Base-by-base conservation (phyloP, 2,888 invertebrate genomes). In the Ommatoiulus sabulosus region DNA sequence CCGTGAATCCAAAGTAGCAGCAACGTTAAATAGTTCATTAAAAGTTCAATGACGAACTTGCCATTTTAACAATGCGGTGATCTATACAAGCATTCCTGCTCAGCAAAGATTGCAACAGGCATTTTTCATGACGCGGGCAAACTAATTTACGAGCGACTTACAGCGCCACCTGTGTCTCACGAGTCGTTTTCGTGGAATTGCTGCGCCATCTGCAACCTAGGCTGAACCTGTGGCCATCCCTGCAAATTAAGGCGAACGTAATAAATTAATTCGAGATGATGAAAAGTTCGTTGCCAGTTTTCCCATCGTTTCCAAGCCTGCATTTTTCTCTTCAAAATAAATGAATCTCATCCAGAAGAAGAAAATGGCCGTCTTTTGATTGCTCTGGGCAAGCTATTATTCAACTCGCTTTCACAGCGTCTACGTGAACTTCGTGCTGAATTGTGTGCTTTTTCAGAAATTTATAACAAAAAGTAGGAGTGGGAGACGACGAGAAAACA, bases 361-460 rank as follows among this genome's bases (percentile, higher is more conserved):
- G 12, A 80, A 80, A 43, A 80, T 80, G 80, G 80, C 80, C 35
- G 80, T 43, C 80, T 80, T 10, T 80, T 43, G 12, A 80, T 80
- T 80, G 35, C 80, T 80, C 35, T 3, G 12, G 80, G 80, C 80
- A 5, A 35, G 80, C 80, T 43, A 80, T 80, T 80, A 80, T 80
- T 80, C 80, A 80, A 4, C 12, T 80, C 35, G 24, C 80, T 80
- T 43, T 24, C n/a, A 24, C 6, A 24, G 24, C 72, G 3, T 10
- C 24, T n/a, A 72, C 12, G 80, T 15, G 80, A 80, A 80, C 12
- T 24, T 72, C 80, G 80, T 52, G 52, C 52, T 52, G 17, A 52
- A 52, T 52, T 52, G 52, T 72, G 72, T 80, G 80, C 80, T 80
- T 80, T 80, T 80, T 43, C 80, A 80, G 80, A 80, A 80, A 80